Percentiles rank a stretch among this genome's conserved stretches.
phyloP scores from a whole-genome alignment of 2,888 invertebrate genomes.

The Chaetoderma sp. region DNA sequence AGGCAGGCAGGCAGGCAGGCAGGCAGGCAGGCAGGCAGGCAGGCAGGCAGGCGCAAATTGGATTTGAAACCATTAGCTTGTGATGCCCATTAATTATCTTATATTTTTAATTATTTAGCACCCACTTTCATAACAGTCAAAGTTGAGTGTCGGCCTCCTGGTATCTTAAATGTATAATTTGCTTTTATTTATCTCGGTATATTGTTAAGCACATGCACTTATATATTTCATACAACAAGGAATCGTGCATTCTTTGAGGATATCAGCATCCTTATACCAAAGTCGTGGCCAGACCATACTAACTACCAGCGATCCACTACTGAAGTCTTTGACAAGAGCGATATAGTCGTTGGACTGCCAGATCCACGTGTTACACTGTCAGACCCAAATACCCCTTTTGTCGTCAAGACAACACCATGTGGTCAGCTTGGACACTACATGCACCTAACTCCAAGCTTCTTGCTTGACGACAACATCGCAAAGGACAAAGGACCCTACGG shows the following conservation, averaged over 20 bases:
- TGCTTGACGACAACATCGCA: constrained; percentile 35
- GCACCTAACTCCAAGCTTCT: constrained; percentile 47
- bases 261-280: constrained; percentile 75
- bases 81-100: too few species aligned
- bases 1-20: too few species aligned
- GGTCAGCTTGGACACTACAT: constrained; percentile 45
- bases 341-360: constrained; percentile 72
- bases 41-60: too few species aligned
- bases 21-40: too few species aligned
- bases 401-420: constrained; percentile 42
- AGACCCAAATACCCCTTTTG: constrained; percentile 43
- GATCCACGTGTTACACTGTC: constrained; percentile 47
- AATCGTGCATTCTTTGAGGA: constrained; percentile 70
- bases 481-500: constrained; percentile 22
- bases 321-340: constrained; percentile 66
- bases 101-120: too few species aligned
- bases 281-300: constrained; percentile 73
- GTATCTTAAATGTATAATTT: too few species aligned
- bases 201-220: too few species aligned
- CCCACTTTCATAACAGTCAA: too few species aligned
- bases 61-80: too few species aligned
- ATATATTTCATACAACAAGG: too few species aligned
- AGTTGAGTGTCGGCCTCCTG: too few species aligned
- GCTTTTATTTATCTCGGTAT: too few species aligned
- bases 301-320: constrained; percentile 36